A percentile compares a stretch with the other conserved stretches of the same genome.
Evolutionary conservation across 2,888 invertebrate species (phyloP).

Genomic region (Morinoia aosen): DNA sequence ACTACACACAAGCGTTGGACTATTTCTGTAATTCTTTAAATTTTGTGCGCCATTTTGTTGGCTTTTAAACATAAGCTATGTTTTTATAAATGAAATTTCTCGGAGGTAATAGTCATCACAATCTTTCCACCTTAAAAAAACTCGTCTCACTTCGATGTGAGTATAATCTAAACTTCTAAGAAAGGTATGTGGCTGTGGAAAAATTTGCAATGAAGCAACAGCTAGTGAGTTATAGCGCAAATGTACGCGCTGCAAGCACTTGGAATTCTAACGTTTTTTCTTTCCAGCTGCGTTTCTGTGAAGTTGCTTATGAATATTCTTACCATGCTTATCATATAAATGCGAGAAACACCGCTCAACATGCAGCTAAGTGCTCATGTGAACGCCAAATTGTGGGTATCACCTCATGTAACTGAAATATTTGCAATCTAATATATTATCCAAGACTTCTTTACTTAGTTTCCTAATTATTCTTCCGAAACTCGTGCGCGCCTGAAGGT

Average conservation of each 20-base stretch:
- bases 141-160: background rate
- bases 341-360: background rate
- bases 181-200: background rate
- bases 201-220: background rate
- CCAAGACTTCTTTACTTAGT: background rate
- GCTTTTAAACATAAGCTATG: background rate
- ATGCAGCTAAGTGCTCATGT: background rate
- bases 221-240: background rate
- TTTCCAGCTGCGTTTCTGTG: background rate
- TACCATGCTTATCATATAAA: background rate
- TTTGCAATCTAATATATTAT: background rate
- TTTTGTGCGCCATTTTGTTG: background rate
- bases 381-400: background rate
- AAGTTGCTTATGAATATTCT: background rate
- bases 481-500: background rate
- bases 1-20: background rate
- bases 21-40: background rate
- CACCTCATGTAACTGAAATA: background rate
- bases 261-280: background rate
- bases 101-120: background rate
- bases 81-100: background rate
- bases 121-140: background rate
- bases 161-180: background rate
- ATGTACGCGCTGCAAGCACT: background rate
- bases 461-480: background rate